Evolutionary conservation across 1,140 invertebrate genomes (phyloP).

Genomic region (Gonatopus flavifemur): DNA sequence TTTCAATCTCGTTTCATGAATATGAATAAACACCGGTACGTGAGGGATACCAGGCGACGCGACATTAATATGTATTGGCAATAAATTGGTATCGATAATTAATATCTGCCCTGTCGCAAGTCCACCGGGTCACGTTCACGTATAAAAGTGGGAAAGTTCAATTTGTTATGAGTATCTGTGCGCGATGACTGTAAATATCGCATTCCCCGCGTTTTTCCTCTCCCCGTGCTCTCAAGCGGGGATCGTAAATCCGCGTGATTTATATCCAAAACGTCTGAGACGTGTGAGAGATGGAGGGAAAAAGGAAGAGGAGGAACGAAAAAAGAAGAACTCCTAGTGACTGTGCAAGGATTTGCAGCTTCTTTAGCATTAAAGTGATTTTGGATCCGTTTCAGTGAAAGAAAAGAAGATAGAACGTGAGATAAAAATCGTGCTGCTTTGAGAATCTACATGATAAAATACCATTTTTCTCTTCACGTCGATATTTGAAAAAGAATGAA

Average conservation of each 20-base stretch:
- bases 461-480: too few relatives aligned
- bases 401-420: conserved; percentile 4
- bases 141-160: conserved; percentile 59
- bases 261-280: conserved; percentile 40
- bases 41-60: conserved; percentile 33
- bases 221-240: conserved; percentile 44
- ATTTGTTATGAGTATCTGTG: conserved; percentile 58
- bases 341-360: conserved; percentile 39
- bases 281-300: too few relatives aligned
- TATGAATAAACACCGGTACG: conserved; percentile 50
- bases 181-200: conserved; percentile 58
- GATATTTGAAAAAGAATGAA: too few relatives aligned
- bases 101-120: conserved; percentile 46
- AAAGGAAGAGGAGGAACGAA: too few relatives aligned
- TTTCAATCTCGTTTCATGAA: conserved; percentile 53
- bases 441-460: too few relatives aligned
- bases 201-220: conserved; percentile 45
- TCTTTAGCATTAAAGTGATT: conserved; percentile 25
- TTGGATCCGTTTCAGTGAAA: conserved; percentile 4
- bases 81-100: conserved; percentile 61
- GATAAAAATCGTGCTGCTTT: background rate
- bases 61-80: conserved; percentile 56
- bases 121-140: conserved; percentile 30
- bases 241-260: conserved; percentile 57
- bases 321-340: conserved; percentile 34